phyloP scores from a whole-genome alignment of 2,888 invertebrate genomes.

The Neoscelio sp. region DNA sequence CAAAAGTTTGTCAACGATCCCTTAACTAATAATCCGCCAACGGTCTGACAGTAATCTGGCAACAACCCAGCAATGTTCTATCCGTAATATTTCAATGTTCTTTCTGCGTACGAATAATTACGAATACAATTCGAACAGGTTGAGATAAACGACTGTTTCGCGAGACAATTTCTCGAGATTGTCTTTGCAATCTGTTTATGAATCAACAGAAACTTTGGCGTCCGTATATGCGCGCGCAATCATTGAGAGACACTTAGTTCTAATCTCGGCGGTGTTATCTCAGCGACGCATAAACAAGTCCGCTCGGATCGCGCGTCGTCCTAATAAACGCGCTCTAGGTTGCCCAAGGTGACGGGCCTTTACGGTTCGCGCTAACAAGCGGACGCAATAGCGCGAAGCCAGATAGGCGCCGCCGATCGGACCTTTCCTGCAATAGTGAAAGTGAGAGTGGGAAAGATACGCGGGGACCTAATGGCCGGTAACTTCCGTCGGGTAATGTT shows the following conservation, averaged over 20 bases:
- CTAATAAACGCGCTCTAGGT: too few species aligned
- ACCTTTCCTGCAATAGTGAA: slow-evolving; percentile 39
- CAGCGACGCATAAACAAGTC: slow-evolving; percentile 53
- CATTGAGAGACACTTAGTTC: slow-evolving; percentile 45
- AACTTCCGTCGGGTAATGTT: slow-evolving; percentile 43
- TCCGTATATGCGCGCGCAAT: slow-evolving; percentile 35
- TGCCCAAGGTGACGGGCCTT: slow-evolving; percentile 40
- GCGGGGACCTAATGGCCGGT: slow-evolving; percentile 20
- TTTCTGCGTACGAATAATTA: too few species aligned
- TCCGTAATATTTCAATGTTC: too few species aligned
- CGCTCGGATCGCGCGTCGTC: slow-evolving; percentile 28
- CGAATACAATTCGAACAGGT: too few species aligned
- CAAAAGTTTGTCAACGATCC: too few species aligned
- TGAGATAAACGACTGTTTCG: too few species aligned
- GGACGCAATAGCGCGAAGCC: slow-evolving; percentile 21
- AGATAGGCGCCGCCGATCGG: slow-evolving; percentile 36
- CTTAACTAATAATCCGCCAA: too few species aligned
- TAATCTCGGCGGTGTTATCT: slow-evolving; percentile 53
- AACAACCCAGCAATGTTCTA: too few species aligned
- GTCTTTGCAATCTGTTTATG: slow-evolving; percentile 5
- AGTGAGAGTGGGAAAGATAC: slow-evolving; percentile 10
- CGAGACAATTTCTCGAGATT: background rate
- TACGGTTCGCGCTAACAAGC: slow-evolving; percentile 8
- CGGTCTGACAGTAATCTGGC: too few species aligned
- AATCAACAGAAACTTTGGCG: slow-evolving; percentile 6